phyloP scores from a whole-genome alignment of 2,888 invertebrate species.

The Eueremaeus valkanovi region DNA sequence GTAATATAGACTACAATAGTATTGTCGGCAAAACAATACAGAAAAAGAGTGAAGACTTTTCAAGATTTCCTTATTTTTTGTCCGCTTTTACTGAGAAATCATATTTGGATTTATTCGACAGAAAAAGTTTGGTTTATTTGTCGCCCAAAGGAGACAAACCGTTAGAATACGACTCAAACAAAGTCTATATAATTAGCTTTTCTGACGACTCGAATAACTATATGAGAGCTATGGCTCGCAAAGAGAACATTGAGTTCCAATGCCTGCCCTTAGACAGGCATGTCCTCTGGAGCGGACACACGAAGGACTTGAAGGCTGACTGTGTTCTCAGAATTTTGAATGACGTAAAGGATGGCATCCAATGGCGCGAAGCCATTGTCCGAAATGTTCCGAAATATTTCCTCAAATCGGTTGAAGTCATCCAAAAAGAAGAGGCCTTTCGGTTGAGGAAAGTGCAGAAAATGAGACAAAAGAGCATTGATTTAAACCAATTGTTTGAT shows the following conservation, averaged over 20 bases:
- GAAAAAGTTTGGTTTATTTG: conserved; percentile 6
- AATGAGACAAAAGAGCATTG: not conserved
- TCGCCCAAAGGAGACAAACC: not conserved
- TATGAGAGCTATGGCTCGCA: not conserved
- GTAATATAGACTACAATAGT: conserved; percentile 12
- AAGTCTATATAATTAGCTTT: not conserved
- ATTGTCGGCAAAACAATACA: conserved; percentile 3
- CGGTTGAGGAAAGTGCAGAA: not conserved
- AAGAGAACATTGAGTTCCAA: not conserved
- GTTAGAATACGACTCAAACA: not conserved
- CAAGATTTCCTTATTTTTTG: not conserved
- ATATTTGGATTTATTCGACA: conserved; percentile 21
- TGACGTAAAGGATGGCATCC: not conserved
- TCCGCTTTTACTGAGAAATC: conserved; percentile 2
- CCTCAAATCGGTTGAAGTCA: not conserved
- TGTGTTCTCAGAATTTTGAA: conserved; percentile 2
- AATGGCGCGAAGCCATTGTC: conserved; percentile 14
- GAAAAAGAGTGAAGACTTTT: not conserved
- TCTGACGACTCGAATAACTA: not conserved
- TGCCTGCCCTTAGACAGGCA: not conserved
- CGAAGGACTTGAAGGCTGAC: not conserved
- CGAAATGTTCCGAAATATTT: not conserved
- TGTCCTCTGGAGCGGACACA: conserved; percentile 1
- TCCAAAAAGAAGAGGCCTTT: not conserved
- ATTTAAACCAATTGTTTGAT: not conserved